A percentile compares a stretch with the other conserved stretches of the same genome.
phyloP scores from a whole-genome alignment of 1,140 invertebrate genomes.

The Cryptotermes secundus region DNA sequence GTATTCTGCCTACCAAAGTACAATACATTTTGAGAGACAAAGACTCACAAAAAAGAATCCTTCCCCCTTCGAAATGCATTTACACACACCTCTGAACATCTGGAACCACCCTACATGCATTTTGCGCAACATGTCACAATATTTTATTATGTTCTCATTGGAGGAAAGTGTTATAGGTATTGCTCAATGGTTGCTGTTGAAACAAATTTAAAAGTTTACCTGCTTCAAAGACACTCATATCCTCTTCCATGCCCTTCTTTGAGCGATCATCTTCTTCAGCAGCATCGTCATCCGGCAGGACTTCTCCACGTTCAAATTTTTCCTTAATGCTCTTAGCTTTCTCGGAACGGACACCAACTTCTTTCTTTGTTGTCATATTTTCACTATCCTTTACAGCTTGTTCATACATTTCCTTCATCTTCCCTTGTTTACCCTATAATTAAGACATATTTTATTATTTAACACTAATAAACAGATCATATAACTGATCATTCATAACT shows the following conservation, averaged over 20 bases:
- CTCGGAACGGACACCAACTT: conserved; percentile 45
- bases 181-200: too few relatives aligned
- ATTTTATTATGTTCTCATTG: too few relatives aligned
- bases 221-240: conserved; percentile 76
- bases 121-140: too few relatives aligned
- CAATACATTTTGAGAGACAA: too few relatives aligned
- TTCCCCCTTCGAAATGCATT: too few relatives aligned
- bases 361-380: conserved; percentile 33
- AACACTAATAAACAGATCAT: not conserved
- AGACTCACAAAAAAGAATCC: too few relatives aligned
- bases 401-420: conserved; percentile 89
- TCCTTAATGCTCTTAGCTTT: conserved; percentile 74
- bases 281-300: conserved; percentile 54
- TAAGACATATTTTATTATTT: conserved; percentile 27
- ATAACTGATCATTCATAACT: too few relatives aligned
- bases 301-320: conserved; percentile 79
- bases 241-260: conserved; percentile 62
- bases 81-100: too few relatives aligned
- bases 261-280: conserved; percentile 55
- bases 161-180: too few relatives aligned
- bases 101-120: too few relatives aligned
- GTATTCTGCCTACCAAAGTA: too few relatives aligned
- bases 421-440: conserved; percentile 78
- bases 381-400: conserved; percentile 78
- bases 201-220: conserved; percentile 53